Evolutionary conservation across 2,888 invertebrate species (phyloP), one percentile per base, ranked within the genome.

Genomic region (Dasysyrphus albostriatus): DNA sequence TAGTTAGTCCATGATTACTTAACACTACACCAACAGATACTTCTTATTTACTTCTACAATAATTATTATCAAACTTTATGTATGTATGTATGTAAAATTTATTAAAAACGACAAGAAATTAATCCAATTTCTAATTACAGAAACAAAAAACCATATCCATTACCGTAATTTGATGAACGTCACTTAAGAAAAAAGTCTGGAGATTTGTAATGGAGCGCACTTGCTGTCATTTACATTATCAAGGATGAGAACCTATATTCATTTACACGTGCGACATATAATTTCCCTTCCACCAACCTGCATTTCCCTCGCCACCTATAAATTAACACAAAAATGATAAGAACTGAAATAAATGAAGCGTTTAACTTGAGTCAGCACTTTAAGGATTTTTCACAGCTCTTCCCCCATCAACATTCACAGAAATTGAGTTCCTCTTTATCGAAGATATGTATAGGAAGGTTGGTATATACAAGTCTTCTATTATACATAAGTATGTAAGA

Each of bases 241-340:
- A 54, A 29, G 29, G 24, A 24, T 24, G 14, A 24, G 24, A 34
- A 6, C 8, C 37, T 2, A 49, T 67, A 37, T 67, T 49, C 14
- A 19, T 34, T 49, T 19, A 19, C 19, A 67, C 34, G 34, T 65
- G 47, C 34, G 5, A 47, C 10, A 3, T 32, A 2, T 7, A 19
- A 1, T 59, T 6, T 19, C 2, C 14, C 7, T 39, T 14, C 65
- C 8, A 12, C 32, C 32, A 4, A 8, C 59, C 39, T 8, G 16
- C 37, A 19, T 6, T 59, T 39, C 10, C 3, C 39, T 5, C 24
- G 29, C 14, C 3, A 5, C 16, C 34, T 14, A 24, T 24, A 61
- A 73, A 29, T 59, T 42, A 77, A 59, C 69, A 74, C 37, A 67
- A 54, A 47, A 47, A 74, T 74, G 61, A 74, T 78, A 83, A 74